Evolutionary conservation across 2,113 vertebrate species (phyloP).

Genomic region (Raja brachyura): DNA sequence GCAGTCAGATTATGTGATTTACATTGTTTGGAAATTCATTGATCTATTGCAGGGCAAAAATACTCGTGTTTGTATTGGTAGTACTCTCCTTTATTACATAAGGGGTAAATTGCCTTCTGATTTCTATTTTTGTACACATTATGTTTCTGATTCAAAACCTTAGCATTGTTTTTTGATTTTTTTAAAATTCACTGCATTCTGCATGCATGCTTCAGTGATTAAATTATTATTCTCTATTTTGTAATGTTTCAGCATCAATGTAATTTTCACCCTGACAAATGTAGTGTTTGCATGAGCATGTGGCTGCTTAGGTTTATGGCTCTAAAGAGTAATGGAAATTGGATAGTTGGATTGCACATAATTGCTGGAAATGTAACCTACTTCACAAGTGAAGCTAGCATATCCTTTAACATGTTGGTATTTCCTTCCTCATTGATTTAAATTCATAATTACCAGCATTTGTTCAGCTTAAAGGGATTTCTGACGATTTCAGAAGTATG

Average conservation of each 20-base stretch:
- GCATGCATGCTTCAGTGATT: background rate
- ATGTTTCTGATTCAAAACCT: background rate
- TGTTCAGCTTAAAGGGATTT: background rate
- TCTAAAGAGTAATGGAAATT: background rate
- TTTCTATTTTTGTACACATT: no score
- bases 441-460: background rate
- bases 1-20: background rate
- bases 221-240: background rate
- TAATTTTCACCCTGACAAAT: background rate
- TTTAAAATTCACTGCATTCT: background rate
- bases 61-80: background rate
- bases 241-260: background rate
- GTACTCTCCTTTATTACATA: background rate
- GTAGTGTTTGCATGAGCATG: background rate
- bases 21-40: background rate
- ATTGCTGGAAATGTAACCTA: background rate
- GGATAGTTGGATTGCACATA: background rate
- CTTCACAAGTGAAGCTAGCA: background rate
- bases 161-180: background rate
- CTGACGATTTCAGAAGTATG: background rate
- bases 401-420: no score
- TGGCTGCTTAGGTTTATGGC: background rate
- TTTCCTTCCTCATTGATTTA: background rate
- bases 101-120: background rate
- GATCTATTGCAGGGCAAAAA: background rate